Evolutionary conservation across 1,140 invertebrate genomes (phyloP).

Genomic region (Ceratina japonica): DNA sequence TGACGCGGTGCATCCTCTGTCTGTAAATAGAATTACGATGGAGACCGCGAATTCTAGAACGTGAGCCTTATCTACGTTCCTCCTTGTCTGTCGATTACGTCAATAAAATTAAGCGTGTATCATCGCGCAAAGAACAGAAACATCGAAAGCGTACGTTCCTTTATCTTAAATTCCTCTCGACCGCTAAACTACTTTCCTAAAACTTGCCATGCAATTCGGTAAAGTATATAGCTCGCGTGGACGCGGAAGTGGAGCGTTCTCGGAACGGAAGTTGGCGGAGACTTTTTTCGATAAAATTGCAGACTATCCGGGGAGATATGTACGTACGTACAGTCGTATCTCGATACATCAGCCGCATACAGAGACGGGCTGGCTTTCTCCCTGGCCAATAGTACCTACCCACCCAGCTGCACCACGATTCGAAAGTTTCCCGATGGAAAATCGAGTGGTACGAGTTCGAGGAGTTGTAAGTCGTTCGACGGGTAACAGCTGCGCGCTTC

Average conservation of each 20-base stretch:
- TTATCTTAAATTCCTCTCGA: too few relatives aligned
- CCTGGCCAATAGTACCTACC: neutral
- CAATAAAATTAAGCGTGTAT: too few relatives aligned
- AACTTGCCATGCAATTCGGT: neutral
- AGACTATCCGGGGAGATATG: neutral
- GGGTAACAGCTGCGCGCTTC: slow-evolving; percentile 5
- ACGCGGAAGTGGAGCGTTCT: neutral
- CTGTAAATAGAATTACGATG: too few relatives aligned
- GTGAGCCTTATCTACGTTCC: too few relatives aligned
- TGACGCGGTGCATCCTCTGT: too few relatives aligned
- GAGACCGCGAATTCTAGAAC: too few relatives aligned
- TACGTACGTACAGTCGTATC: neutral
- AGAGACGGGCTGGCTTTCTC: neutral
- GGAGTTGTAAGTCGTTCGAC: neutral
- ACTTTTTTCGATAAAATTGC: slow-evolving; percentile 8
- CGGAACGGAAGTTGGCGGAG: neutral
- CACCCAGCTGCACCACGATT: too few relatives aligned
- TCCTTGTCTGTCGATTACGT: too few relatives aligned
- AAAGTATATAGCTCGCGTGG: neutral
- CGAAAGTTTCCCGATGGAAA: neutral
- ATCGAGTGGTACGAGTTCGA: neutral
- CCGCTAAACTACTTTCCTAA: neutral
- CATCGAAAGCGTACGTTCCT: too few relatives aligned
- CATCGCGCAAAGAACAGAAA: neutral
- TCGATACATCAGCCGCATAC: slow-evolving; percentile 13